Evolutionary conservation across 2,113 vertebrate genomes (phyloP).

Genomic region (Gobius niger): DNA sequence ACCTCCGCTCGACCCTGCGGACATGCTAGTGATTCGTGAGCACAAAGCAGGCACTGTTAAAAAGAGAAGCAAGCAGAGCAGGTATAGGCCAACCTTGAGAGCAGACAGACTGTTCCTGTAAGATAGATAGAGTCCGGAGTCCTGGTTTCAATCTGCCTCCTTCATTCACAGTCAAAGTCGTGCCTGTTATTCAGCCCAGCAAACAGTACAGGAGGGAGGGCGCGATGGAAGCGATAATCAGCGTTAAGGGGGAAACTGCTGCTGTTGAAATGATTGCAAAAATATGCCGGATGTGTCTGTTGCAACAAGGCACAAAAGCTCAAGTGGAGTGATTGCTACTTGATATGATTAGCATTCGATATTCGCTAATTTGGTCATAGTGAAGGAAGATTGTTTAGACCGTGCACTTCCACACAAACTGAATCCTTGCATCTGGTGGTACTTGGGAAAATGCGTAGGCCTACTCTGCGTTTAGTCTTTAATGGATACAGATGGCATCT

Average conservation of each 20-base stretch:
- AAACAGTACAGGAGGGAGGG: constrained; percentile 31
- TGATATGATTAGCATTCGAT: constrained; percentile 48
- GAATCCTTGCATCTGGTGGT: not conserved
- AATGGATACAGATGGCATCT: too few species aligned
- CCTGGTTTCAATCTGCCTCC: constrained; percentile 31
- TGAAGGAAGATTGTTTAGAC: constrained; percentile 12
- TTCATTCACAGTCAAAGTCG: constrained; percentile 29
- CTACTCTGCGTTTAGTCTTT: too few species aligned
- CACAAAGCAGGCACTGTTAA: constrained; percentile 37
- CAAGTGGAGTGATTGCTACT: constrained; percentile 54
- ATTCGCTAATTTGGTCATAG: constrained; percentile 17
- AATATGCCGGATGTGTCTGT: constrained; percentile 39
- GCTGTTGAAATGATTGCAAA: constrained; percentile 58
- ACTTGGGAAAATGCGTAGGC: not conserved
- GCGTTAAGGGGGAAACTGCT: constrained; percentile 26
- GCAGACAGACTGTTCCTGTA: constrained; percentile 17
- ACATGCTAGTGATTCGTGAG: constrained; percentile 41
- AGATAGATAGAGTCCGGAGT: constrained; percentile 31
- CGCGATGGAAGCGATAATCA: constrained; percentile 44
- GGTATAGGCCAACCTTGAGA: constrained; percentile 32
- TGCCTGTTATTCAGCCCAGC: constrained; percentile 24
- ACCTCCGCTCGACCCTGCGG: constrained; percentile 40
- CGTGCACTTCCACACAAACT: not conserved
- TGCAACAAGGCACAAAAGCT: constrained; percentile 23
- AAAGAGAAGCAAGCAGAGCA: constrained; percentile 20